A percentile compares a stretch with the other conserved stretches of the same genome.
Conservation (phyloP, 1,140 invertebrate genomes). For the Acarapis woodi region DNA sequence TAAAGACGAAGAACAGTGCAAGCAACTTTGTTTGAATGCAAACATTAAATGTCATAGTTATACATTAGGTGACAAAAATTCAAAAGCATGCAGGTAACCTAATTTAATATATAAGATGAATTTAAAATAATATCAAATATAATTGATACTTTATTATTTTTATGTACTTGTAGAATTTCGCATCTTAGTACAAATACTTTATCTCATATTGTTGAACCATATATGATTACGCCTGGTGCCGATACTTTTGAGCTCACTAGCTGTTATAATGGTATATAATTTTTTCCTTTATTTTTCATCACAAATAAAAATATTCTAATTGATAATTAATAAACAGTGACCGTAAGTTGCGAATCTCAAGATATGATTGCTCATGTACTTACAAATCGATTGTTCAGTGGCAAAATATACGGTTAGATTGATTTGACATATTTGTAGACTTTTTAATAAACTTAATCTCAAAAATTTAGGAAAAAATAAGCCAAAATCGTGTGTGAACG, state of each 20-base stretch:
- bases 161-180: too few relatives aligned
- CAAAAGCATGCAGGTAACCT: conserved; percentile 65
- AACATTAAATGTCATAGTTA: conserved; percentile 61
- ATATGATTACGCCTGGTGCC: conserved; percentile 41
- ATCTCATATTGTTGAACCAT: conserved; percentile 50
- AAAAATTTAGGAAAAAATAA: conserved; percentile 81
- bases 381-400: conserved; percentile 67
- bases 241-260: neutral
- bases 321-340: conserved; percentile 11
- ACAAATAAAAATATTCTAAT: neutral
- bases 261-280: neutral
- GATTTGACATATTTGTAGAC: too few relatives aligned
- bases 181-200: conserved; percentile 67
- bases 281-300: neutral
- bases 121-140: too few relatives aligned
- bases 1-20: conserved; percentile 42
- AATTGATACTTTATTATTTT: too few relatives aligned
- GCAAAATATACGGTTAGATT: conserved; percentile 78
- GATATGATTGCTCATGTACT: conserved; percentile 74
- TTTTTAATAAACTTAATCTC: too few relatives aligned
- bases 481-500: conserved; percentile 62
- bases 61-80: conserved; percentile 66
- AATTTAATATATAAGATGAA: too few relatives aligned
- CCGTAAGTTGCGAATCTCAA: conserved; percentile 32
- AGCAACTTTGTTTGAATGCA: conserved; percentile 56